phyloP scores from a whole-genome alignment of 1,140 invertebrate genomes.

The Drosophila subpulchrella region DNA sequence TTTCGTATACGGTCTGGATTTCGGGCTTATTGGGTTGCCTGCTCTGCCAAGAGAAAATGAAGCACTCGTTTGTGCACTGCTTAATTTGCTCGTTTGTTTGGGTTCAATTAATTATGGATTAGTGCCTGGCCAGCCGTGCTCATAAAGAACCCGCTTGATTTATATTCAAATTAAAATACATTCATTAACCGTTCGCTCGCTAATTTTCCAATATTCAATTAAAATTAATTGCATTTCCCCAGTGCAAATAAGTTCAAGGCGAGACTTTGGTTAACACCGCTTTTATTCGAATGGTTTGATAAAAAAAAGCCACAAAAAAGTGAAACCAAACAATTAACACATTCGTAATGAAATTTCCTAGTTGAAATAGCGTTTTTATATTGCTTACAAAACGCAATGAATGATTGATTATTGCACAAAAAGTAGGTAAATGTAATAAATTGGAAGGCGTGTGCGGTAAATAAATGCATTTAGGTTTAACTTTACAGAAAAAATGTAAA shows the following conservation, averaged over 20 bases:
- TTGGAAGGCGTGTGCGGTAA: neutral
- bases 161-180: constrained; percentile 47
- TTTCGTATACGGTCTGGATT: constrained; percentile 12
- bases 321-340: constrained; percentile 37
- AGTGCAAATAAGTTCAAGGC: constrained; percentile 30
- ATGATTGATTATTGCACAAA: constrained; percentile 24
- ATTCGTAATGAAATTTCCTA: constrained; percentile 18
- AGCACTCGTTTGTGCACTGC: constrained; percentile 27
- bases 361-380: constrained; percentile 9
- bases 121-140: constrained; percentile 20
- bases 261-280: constrained; percentile 6
- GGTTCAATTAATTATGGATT: constrained; percentile 54
- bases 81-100: constrained; percentile 48
- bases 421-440: constrained; percentile 8
- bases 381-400: neutral
- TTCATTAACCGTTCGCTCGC: constrained; percentile 44
- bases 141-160: constrained; percentile 36
- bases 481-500: neutral
- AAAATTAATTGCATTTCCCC: constrained; percentile 52
- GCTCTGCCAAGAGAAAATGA: constrained; percentile 9
- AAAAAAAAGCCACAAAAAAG: constrained; percentile 2
- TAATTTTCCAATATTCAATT: constrained; percentile 48
- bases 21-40: neutral
- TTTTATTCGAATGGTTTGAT: constrained; percentile 1
- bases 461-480: neutral